Evolutionary conservation across 2,113 vertebrate species (phyloP).

Genomic region (Columba janthina): DNA sequence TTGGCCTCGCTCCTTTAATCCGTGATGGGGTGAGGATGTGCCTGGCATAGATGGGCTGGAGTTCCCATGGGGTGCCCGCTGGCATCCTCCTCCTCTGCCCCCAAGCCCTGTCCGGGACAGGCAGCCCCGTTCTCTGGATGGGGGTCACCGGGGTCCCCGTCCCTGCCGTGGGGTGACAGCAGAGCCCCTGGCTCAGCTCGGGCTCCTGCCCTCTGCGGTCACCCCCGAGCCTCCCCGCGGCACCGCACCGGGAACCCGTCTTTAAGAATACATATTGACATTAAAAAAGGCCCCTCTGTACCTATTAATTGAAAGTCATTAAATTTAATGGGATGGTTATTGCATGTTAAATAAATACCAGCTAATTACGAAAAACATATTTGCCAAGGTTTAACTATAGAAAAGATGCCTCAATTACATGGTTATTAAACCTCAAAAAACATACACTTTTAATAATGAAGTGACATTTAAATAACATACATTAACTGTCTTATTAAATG

Average conservation of each 20-base stretch:
- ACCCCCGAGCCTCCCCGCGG: background rate
- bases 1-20: background rate
- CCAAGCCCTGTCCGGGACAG: background rate
- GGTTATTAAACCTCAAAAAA: constrained; percentile 77
- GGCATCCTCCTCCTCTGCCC: background rate
- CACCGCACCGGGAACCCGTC: fast-evolving
- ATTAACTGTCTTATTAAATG: constrained; percentile 68
- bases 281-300: constrained; percentile 57
- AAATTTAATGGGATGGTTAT: constrained; percentile 77
- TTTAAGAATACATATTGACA: constrained; percentile 7
- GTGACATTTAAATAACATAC: constrained; percentile 58
- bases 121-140: background rate
- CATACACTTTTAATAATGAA: constrained; percentile 64
- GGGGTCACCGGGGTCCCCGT: fast-evolving
- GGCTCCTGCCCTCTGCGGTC: background rate
- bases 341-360: constrained; percentile 78
- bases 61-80: fast-evolving
- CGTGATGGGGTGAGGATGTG: background rate
- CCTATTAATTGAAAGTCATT: constrained; percentile 73
- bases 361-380: constrained; percentile 78
- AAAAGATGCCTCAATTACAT: constrained; percentile 76
- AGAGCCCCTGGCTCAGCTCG: background rate
- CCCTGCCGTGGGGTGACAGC: background rate
- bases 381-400: constrained; percentile 76
- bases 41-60: background rate